Evolutionary conservation across 2,888 invertebrate genomes (phyloP).

Genomic region (Mesorhabditis belari): DNA sequence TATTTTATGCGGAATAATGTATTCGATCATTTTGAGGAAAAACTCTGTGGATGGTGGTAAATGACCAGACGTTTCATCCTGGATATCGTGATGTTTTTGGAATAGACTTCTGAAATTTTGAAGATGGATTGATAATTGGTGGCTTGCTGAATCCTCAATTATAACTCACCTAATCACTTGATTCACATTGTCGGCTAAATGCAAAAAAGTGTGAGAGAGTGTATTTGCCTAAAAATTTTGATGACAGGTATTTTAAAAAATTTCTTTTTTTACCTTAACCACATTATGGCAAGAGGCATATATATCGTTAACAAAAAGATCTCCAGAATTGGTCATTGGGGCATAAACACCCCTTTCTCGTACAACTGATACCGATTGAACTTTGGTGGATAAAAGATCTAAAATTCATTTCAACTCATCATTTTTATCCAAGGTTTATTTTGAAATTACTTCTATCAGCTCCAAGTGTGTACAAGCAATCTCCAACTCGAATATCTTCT

Average conservation of each 20-base stretch:
- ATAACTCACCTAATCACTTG: background rate
- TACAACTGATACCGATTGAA: conserved; percentile 14
- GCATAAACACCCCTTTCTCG: conserved; percentile 35
- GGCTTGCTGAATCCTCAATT: background rate
- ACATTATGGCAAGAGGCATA: conserved; percentile 46
- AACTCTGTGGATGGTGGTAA: conserved; percentile 34
- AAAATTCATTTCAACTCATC: conserved; percentile 13
- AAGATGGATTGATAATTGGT: no score
- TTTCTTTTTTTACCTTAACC: conserved; percentile 10
- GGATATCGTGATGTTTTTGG: no score
- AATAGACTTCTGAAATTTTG: no score
- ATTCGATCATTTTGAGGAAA: conserved; percentile 25
- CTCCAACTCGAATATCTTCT: conserved; percentile 31
- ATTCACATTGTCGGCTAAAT: conserved; percentile 14
- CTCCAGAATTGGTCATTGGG: conserved; percentile 35
- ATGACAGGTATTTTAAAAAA: background rate
- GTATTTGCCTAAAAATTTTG: conserved; percentile 15
- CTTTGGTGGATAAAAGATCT: conserved; percentile 14
- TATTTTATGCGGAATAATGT: conserved; percentile 20
- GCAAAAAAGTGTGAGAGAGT: conserved; percentile 34
- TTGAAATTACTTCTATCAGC: conserved; percentile 9
- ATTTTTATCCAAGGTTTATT: background rate
- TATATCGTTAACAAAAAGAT: conserved; percentile 39
- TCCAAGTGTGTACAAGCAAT: conserved; percentile 26
- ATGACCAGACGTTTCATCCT: conserved; percentile 15